Evolutionary conservation across 2,797 vertebrate species (phyloP), one percentile per base, ranked within the genome.

Genomic region (Xyrichtys novacula): DNA sequence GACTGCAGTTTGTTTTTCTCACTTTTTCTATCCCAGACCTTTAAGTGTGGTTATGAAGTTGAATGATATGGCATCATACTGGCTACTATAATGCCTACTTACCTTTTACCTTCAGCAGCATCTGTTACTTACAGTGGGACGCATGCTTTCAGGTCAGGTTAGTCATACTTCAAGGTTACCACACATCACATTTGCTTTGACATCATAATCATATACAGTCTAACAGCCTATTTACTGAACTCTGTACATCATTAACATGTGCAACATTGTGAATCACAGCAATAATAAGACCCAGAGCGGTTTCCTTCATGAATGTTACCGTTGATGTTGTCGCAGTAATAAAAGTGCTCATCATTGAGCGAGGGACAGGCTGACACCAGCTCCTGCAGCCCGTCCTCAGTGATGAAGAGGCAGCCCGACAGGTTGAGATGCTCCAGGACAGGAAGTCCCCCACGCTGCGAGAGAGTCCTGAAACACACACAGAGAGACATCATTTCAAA

Each of bases 311-410:
- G 52, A 56, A 64, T 20, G 76, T 96, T 98, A 98, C 97, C 97
- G 77, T 98, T 95, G 87, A 99, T 99, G 95, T 99, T 98, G 95
- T 99, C 98, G 93, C 98, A 99, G 96, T 99, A 99, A 95, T 99
- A 99, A 91, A 99, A 99, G 92, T 98, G 96, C 88, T 99, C 97
- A 46, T 97, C 96, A 10, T 99, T 97, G 53, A 99, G 95, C 70
- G 96, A 94, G 62, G 98, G 98, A 74, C 97, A 98, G 15, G 93
- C 96, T 2, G 96, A 94, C 78, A 99, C 97, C 83, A 99, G 91
- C 77, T 98, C 96, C 87, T 96, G 96, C 78, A 99, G 95, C 73
- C 98, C 98, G 62, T 94, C 95, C 75, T 96, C 97, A 32, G 98
- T 98, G 71, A 99, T 93, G 81, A 95, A 94, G 57, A 98, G 95